Percentiles rank a stretch among this genome's conserved stretches.
These are phyloP conservation scores for Drosophila equinoxialis DNA, from an alignment of 1,140 invertebrate genomes.

Conservation along the genomic window DNA sequence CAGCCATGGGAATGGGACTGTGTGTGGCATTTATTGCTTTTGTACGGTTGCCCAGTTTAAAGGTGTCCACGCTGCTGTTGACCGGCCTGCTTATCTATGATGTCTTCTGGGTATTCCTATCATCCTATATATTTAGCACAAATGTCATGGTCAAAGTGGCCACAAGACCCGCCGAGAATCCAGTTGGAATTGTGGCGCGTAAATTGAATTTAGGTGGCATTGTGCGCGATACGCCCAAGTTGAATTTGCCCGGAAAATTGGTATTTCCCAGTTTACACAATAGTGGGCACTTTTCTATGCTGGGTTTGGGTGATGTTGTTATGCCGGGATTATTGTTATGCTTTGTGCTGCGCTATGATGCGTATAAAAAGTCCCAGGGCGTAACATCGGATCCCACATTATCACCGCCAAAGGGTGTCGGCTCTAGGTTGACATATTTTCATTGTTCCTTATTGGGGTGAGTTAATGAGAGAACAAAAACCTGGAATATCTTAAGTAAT, in stretches of 20 bases:
- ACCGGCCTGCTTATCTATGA: constrained; percentile 98
- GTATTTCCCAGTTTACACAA: constrained; percentile 98
- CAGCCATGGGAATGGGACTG: constrained; percentile 96
- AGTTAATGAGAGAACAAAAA: constrained; percentile 12
- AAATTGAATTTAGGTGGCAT: constrained; percentile 95
- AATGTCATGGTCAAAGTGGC: constrained; percentile 98
- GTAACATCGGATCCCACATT: constrained; percentile 80
- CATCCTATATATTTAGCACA: constrained; percentile 98
- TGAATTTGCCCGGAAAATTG: constrained; percentile 97
- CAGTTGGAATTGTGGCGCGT: constrained; percentile 95
- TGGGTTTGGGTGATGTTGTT: constrained; percentile 97
- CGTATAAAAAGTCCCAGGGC: constrained; percentile 93
- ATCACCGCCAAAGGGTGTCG: constrained; percentile 81
- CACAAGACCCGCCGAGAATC: constrained; percentile 95
- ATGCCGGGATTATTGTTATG: constrained; percentile 98
- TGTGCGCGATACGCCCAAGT: constrained; percentile 94
- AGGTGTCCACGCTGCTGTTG: constrained; percentile 97
- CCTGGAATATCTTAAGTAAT: neutral
- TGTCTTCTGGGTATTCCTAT: constrained; percentile 99
- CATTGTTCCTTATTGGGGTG: constrained; percentile 97
- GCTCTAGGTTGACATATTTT: constrained; percentile 91
- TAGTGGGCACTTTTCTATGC: constrained; percentile 97
- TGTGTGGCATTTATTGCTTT: constrained; percentile 99
- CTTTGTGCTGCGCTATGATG: constrained; percentile 97
- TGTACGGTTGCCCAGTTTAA: constrained; percentile 96